These are phyloP conservation scores for Drosophila arizonae DNA, from an alignment of 1,140 invertebrate species.

Conservation along the genomic window DNA sequence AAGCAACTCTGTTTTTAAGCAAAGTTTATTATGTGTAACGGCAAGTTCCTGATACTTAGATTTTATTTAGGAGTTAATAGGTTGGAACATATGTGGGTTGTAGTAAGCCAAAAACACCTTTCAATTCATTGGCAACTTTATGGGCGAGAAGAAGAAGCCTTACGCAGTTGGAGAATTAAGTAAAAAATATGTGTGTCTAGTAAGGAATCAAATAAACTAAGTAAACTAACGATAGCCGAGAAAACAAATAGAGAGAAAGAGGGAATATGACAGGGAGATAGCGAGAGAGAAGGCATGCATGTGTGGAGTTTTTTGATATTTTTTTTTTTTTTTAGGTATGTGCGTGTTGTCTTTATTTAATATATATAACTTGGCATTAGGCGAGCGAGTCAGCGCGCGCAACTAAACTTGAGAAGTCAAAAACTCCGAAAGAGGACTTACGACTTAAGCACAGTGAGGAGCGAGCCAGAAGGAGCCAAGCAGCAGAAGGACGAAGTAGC, in stretches of 20 bases:
- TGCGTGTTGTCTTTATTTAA: slow-evolving; percentile 64
- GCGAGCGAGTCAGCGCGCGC: slow-evolving; percentile 18
- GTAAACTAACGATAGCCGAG: slow-evolving; percentile 25
- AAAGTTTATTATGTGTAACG: slow-evolving; percentile 9
- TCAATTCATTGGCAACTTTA: slow-evolving; percentile 76
- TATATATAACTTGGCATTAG: slow-evolving; percentile 74
- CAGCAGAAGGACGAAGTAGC: background rate
- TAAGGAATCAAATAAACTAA: slow-evolving; percentile 69
- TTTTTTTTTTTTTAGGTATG: slow-evolving; percentile 3
- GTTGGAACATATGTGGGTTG: slow-evolving; percentile 10
- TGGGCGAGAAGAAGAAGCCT: slow-evolving; percentile 46
- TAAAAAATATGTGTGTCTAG: slow-evolving; percentile 55
- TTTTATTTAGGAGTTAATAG: slow-evolving; percentile 22
- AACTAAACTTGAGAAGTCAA: slow-evolving; percentile 78
- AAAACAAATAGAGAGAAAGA: slow-evolving; percentile 28
- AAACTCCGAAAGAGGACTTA: slow-evolving; percentile 77
- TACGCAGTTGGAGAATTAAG: slow-evolving; percentile 46
- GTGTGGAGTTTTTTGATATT: no score
- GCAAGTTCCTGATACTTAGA: background rate
- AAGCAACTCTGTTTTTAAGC: slow-evolving; percentile 4
- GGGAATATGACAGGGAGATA: slow-evolving; percentile 29
- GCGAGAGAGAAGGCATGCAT: slow-evolving; percentile 6
- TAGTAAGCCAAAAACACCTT: slow-evolving; percentile 42
- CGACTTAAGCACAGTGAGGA: slow-evolving; percentile 43
- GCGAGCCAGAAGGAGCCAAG: slow-evolving; percentile 6